These are phyloP conservation scores for Drosophila nannoptera DNA, from an alignment of 1,140 invertebrate genomes.

Conservation along the genomic window DNA sequence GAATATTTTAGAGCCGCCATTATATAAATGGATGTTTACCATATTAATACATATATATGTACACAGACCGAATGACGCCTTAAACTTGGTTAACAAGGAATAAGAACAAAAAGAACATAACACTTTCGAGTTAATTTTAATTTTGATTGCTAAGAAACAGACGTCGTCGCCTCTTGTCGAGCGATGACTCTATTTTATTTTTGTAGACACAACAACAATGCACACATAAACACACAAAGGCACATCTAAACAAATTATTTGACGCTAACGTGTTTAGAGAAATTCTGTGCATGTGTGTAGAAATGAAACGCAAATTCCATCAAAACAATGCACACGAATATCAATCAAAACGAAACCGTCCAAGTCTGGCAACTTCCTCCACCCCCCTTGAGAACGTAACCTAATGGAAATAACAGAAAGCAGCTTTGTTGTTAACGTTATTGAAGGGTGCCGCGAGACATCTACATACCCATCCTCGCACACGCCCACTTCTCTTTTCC, in stretches of 20 bases:
- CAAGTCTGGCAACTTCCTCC: conserved; percentile 15
- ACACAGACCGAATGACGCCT: background rate
- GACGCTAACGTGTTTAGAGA: conserved; percentile 34
- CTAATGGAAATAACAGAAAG: conserved; percentile 9
- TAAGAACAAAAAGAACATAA: conserved; percentile 10
- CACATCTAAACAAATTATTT: conserved; percentile 47
- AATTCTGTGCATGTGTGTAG: conserved; percentile 11
- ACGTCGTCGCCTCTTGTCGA: conserved; percentile 7
- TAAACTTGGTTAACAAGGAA: conserved; percentile 1
- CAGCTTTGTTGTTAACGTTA: conserved; percentile 27
- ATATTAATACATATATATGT: background rate
- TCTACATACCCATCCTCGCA: conserved; percentile 17
- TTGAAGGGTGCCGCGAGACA: conserved; percentile 24
- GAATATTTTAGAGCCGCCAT: too few relatives aligned
- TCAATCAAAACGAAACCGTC: conserved; percentile 54
- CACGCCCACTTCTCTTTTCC: background rate
- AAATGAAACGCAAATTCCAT: conserved; percentile 57
- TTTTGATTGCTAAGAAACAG: conserved; percentile 11
- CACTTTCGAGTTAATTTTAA: conserved; percentile 17
- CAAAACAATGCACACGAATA: conserved; percentile 58
- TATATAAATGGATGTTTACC: too few relatives aligned
- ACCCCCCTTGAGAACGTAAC: background rate
- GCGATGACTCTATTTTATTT: conserved; percentile 42
- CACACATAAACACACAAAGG: background rate
- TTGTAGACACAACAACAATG: conserved; percentile 29